A percentile compares a stretch with the other conserved stretches of the same genome.
These are phyloP conservation scores for Calcarius lapponicus DNA, from an alignment of 2,797 vertebrate species.

Conservation along the genomic window DNA sequence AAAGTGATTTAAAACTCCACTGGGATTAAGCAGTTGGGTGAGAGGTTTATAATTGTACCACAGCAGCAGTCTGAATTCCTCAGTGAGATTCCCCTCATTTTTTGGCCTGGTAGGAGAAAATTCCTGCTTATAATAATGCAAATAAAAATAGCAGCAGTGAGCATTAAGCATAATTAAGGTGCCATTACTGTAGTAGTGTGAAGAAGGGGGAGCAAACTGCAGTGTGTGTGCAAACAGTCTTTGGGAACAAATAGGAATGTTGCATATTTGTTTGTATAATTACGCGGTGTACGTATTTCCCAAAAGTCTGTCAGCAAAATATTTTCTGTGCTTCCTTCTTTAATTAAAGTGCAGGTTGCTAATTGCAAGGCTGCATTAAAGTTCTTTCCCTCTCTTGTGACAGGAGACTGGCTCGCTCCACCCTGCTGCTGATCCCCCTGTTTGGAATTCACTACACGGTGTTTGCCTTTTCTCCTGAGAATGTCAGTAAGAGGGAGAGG, in stretches of 20 bases:
- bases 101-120: not conserved
- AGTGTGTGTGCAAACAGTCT: not conserved
- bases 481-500: constrained; percentile 94
- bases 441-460: constrained; percentile 99
- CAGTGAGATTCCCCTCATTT: not conserved
- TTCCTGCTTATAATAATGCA: not conserved
- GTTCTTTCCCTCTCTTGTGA: constrained; percentile 49
- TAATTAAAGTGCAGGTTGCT: not conserved
- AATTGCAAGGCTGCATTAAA: not conserved
- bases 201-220: constrained; percentile 20
- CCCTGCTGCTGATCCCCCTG: constrained; percentile 94
- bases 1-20: not conserved
- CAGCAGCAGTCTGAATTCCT: constrained; percentile 17
- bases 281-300: not conserved
- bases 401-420: constrained; percentile 96
- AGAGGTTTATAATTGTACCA: not conserved
- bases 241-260: not conserved
- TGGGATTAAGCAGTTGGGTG: not conserved
- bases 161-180: not conserved
- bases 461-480: constrained; percentile 97
- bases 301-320: not conserved
- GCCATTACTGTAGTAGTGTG: not conserved
- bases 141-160: not conserved
- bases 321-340: constrained; percentile 19
- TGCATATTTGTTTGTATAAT: not conserved